Percentiles rank a stretch among this genome's conserved stretches.
phyloP scores from a whole-genome alignment of 2,888 invertebrate species.

The Calameuta idolon region DNA sequence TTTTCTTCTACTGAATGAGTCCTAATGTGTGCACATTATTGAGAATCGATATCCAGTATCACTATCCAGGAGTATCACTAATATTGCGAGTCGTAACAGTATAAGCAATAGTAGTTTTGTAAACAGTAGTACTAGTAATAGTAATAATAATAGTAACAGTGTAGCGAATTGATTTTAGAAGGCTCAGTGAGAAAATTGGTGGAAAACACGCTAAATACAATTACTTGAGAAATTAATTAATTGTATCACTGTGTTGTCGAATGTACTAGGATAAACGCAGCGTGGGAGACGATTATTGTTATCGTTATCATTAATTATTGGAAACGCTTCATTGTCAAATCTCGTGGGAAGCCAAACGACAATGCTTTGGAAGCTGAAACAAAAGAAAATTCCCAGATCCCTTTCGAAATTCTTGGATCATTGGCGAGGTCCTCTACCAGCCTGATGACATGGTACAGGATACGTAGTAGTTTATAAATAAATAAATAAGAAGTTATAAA shows the following conservation, averaged over 20 bases:
- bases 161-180: not conserved
- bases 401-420: conserved; percentile 24
- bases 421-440: not conserved
- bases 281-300: not conserved
- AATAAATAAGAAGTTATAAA: not conserved
- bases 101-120: not conserved
- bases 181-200: not conserved
- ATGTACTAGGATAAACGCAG: not conserved
- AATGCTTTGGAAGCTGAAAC: conserved; percentile 41
- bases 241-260: not conserved
- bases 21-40: not conserved
- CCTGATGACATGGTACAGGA: not conserved
- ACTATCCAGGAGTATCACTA: not conserved
- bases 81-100: not conserved
- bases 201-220: not conserved
- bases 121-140: not conserved
- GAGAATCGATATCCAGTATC: not conserved
- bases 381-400: conserved; percentile 50
- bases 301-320: not conserved
- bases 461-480: not conserved
- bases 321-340: not conserved
- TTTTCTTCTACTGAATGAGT: not conserved
- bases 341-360: not conserved
- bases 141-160: not conserved
- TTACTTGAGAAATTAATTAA: not conserved